Base-by-base conservation (phyloP, 1,140 invertebrate genomes). In the Atopsyche davidsoni region DNA sequence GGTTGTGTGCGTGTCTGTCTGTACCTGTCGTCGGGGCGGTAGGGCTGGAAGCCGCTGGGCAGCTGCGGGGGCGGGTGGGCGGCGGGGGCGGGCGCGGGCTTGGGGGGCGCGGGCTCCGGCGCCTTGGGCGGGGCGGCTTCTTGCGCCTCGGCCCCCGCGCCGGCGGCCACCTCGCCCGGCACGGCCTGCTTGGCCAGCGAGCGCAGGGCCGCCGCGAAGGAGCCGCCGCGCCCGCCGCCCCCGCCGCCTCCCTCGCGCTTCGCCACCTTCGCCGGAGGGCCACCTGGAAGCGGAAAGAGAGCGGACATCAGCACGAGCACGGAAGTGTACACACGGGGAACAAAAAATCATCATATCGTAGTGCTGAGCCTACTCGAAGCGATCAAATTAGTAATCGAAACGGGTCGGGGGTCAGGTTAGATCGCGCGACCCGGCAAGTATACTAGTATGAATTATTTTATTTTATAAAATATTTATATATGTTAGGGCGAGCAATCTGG, bases 141-240 rank as follows among this genome's bases (percentile, higher is more conserved):
- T 25, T 63, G 62, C n/a, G 53, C 14, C 36, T 36, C 32, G 41
- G 41, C 53, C 57, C 61, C 69, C 66, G 58, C 69, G 35, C 59
- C 52, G 34, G 63, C 64, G 64, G 64, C 46, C 66, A 21, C 23
- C 17, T 48, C 49, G 55, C 72, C 68, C 53, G 75, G 74, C 13
- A 73, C 79, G 3, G 80, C 80, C 65, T 85, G 82, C 65, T 85
- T 82, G 55, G 83, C 83, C 25, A 85, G 71, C 59, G 81, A 81
- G 25, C 82, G 72, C 4, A 85, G 69, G 22, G 82, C 82, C 31
- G 82, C 81, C 46, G 82, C 81, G 71, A 83, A 85, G 50, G 80
- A 47, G 18, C 46, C 67, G 0, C 69, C 68, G 40, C 67, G 65
- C 24, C 45, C 38, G 13, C 39, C 41, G 21, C 56, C 46, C 18